These are phyloP conservation scores for Scaptomyza polygonia DNA, from an alignment of 2,888 invertebrate species.

Conservation along the genomic window DNA sequence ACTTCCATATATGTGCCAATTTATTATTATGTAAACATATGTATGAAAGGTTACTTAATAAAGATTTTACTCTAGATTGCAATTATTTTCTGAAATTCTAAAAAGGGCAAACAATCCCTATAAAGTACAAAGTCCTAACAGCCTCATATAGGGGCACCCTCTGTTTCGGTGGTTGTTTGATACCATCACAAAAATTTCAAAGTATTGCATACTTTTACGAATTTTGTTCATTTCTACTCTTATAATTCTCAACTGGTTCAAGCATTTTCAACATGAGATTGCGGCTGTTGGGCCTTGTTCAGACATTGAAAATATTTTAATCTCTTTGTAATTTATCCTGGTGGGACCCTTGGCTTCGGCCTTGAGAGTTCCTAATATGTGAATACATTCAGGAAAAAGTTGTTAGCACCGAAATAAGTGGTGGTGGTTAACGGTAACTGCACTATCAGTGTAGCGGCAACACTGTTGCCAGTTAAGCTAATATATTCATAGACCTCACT, in stretches of 20 bases:
- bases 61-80: neutral
- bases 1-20: too few relatives aligned
- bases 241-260: conserved; percentile 71
- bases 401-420: too few relatives aligned
- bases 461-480: too few relatives aligned
- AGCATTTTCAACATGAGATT: neutral
- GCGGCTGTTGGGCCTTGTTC: fast-evolving
- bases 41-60: neutral
- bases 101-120: too few relatives aligned
- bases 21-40: too few relatives aligned
- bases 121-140: too few relatives aligned
- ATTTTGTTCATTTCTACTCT: neutral
- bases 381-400: neutral
- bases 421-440: too few relatives aligned
- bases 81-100: neutral
- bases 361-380: conserved; percentile 75
- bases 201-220: conserved; percentile 50
- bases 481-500: too few relatives aligned
- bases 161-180: neutral
- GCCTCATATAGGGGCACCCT: fast-evolving
- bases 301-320: conserved; percentile 64
- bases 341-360: conserved; percentile 81
- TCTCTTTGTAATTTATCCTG: conserved; percentile 81
- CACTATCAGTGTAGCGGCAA: too few relatives aligned
- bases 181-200: conserved; percentile 1